These are phyloP conservation scores for Aurelia sp. DNA, from an alignment of 30 jellyfish, hydroid and myxozoan genomes.

Conservation along the genomic window DNA sequence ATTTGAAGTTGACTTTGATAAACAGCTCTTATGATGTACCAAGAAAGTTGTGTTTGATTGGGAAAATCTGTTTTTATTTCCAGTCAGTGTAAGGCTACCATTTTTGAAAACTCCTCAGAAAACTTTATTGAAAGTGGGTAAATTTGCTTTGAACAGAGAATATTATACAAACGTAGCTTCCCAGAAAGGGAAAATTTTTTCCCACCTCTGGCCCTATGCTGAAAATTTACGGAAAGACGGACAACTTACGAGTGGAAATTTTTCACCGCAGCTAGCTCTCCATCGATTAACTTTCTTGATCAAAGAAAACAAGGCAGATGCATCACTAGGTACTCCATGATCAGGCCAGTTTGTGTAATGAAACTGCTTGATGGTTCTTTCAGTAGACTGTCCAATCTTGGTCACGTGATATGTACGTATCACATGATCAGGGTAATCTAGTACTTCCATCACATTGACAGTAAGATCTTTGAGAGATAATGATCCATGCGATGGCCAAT, in stretches of 20 bases:
- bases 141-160: too few species aligned
- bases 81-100: too few species aligned
- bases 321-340: constrained; percentile 92
- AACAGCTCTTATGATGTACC: too few species aligned
- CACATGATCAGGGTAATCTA: constrained; percentile 88
- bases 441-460: constrained; percentile 73
- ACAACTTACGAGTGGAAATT: constrained; percentile 18
- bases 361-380: constrained; percentile 87
- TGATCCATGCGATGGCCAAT: constrained; percentile 95
- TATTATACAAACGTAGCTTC: too few species aligned
- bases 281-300: constrained; percentile 89
- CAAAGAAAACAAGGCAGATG: constrained; percentile 85
- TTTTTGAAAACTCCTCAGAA: too few species aligned
- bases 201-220: too few species aligned
- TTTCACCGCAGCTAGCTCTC: constrained; percentile 48
- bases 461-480: constrained; percentile 70
- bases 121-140: too few species aligned
- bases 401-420: constrained; percentile 86
- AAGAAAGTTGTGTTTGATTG: too few species aligned
- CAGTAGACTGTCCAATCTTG: constrained; percentile 87
- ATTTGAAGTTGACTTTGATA: too few species aligned
- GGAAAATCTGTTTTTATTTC: too few species aligned
- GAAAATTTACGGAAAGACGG: too few species aligned
- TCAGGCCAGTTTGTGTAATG: constrained; percentile 99
- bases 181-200: too few species aligned